Percentiles rank a stretch among this genome's conserved stretches.
Evolutionary conservation across 92 coral and sea anemone species (phyloP).

Genomic region (Parazoanthus atlanticus): DNA sequence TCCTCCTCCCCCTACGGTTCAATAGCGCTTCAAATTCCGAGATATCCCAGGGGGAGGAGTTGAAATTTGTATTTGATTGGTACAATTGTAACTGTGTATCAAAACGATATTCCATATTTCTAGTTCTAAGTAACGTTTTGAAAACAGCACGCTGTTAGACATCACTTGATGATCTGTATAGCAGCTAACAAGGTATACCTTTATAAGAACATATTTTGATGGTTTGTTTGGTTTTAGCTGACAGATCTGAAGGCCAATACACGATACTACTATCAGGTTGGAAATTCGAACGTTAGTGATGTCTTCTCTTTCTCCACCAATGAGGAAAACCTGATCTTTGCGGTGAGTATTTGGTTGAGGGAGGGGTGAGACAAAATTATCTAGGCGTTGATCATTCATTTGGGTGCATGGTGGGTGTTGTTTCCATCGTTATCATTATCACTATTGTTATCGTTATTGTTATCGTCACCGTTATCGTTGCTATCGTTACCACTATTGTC

Average conservation of each 20-base stretch:
- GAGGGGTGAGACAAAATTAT: too few species aligned
- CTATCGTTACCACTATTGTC: background rate
- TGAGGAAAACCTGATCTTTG: slow-evolving; percentile 70
- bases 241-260: slow-evolving; percentile 69
- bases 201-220: background rate
- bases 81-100: too few species aligned
- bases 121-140: too few species aligned
- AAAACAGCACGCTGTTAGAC: too few species aligned
- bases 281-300: slow-evolving; percentile 66
- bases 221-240: slow-evolving; percentile 48
- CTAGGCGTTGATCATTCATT: background rate
- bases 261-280: slow-evolving; percentile 76
- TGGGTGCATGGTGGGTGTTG: background rate
- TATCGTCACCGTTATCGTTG: background rate
- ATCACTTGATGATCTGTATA: too few species aligned
- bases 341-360: slow-evolving; percentile 58
- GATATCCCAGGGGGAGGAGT: too few species aligned
- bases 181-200: too few species aligned
- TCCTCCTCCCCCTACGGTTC: too few species aligned
- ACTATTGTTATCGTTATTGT: background rate
- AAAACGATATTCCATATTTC: too few species aligned
- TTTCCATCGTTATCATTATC: background rate
- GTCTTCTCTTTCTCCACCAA: slow-evolving; percentile 66
- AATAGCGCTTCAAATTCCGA: too few species aligned
- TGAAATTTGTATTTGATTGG: too few species aligned